Conservation (phyloP, 2,113 vertebrate genomes). For the Mirza zaza region DNA sequence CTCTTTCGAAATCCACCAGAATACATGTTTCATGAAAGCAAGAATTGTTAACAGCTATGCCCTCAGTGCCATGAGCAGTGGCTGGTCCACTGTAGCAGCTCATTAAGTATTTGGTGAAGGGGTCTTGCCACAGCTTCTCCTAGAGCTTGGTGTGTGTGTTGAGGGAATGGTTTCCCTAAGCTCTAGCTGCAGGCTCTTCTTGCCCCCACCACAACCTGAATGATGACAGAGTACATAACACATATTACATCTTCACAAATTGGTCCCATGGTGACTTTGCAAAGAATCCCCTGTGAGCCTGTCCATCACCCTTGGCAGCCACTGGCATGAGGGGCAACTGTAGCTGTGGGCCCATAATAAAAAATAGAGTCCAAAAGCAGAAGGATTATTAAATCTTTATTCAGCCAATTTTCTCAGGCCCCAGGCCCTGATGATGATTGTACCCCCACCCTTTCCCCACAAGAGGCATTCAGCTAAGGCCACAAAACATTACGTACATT, state of each 20-base stretch:
- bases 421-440: constrained; percentile 58
- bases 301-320: not conserved
- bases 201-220: not conserved
- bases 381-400: constrained; percentile 63
- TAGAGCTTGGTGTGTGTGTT: not conserved
- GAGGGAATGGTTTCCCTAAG: not conserved
- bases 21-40: not conserved
- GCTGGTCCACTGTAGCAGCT: not conserved
- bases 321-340: not conserved
- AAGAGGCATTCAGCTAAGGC: constrained; percentile 71
- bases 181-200: not conserved
- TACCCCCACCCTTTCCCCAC: constrained; percentile 55
- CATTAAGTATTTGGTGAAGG: not conserved
- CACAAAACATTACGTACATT: constrained; percentile 67
- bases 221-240: not conserved
- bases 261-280: not conserved
- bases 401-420: constrained; percentile 65
- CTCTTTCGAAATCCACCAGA: not conserved
- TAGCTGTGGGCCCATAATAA: not conserved
- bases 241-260: not conserved
- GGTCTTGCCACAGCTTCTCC: not conserved
- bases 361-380: constrained; percentile 4
- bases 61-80: not conserved
- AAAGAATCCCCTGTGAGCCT: not conserved
- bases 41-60: not conserved